Evolutionary conservation across 2,888 invertebrate genomes (phyloP), one percentile per base, ranked within the genome.

Genomic region (Chouioia cunea): DNA sequence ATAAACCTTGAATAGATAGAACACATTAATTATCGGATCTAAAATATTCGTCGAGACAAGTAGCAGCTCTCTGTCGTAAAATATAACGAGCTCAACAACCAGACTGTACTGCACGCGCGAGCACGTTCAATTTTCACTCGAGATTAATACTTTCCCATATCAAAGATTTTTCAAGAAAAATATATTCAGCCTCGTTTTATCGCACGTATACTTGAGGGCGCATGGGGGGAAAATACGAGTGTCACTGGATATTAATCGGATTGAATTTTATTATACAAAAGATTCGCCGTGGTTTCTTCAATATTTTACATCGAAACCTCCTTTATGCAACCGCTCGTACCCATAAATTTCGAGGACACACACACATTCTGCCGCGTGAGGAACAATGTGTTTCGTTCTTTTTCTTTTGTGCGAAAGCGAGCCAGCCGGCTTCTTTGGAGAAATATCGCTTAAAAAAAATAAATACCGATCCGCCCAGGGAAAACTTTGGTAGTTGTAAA

Each of bases 21-120:
- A 48, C 27, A 22, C 43, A 68, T 58, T 58, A 63, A 69, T 69
- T 69, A 63, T 57, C 18, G 57, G 56, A 63, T 63, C 18, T 57
- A 63, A 18, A 63, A 69, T 47, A 53, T 66, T 46, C n/a, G n/a
- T n/a, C 58, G 59, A 47, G 8, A 48, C 14, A 48, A 22, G 27
- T 16, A 48, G 43, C 22, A 15, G 63, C 44, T 15, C 20, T 36
- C 36, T 36, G 16, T 16, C 22, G n/a, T 4, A 2, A 43, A 8
- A 62, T 18, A 48, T 43, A 44, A 44, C 58, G 58, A 43, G 58
- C 23, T 44, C 23, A 47, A 59, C 22, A 22, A 43, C 15, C 16
- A 59, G 47, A 16, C n/a, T 56, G 36, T 43, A 54, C 20, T 44
- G 20, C 27, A 58, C 43, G 43, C 47, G 15, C 4, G 14, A 3